These are phyloP conservation scores for Lysandra coridon DNA, from an alignment of 2,888 invertebrate genomes.

Conservation along the genomic window DNA sequence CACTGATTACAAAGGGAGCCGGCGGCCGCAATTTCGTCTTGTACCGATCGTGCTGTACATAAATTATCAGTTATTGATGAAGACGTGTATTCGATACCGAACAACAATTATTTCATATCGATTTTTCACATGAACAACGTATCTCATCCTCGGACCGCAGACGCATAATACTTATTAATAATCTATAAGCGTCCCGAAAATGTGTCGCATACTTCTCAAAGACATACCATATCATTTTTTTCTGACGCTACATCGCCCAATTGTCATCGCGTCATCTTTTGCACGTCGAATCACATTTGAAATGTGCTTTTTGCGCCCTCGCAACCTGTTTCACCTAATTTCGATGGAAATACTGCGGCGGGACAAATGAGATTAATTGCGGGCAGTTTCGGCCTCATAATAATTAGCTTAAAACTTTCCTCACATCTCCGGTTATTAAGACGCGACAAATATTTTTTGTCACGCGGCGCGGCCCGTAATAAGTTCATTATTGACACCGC, in stretches of 20 bases:
- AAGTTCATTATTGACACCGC: conserved; percentile 43
- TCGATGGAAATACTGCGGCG: conserved; percentile 62
- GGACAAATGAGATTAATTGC: conserved; percentile 69
- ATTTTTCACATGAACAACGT: conserved; percentile 35
- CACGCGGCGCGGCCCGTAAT: conserved; percentile 28
- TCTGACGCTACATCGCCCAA: conserved; percentile 62
- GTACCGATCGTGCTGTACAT: conserved; percentile 77
- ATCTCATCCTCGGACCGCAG: conserved; percentile 4
- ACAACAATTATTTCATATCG: conserved; percentile 47
- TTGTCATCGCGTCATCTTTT: conserved; percentile 74
- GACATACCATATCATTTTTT: conserved; percentile 40
- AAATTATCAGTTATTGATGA: conserved; percentile 81
- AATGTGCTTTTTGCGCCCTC: conserved; percentile 53
- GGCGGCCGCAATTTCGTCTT: conserved; percentile 82
- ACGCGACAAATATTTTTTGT: conserved; percentile 41
- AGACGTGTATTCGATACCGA: conserved; percentile 67
- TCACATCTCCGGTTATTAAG: conserved; percentile 41
- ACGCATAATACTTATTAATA: conserved; percentile 17
- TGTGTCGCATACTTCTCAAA: conserved; percentile 19
- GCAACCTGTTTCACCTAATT: conserved; percentile 68
- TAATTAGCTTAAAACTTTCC: conserved; percentile 56
- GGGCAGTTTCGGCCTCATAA: conserved; percentile 52
- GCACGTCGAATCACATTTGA: conserved; percentile 64
- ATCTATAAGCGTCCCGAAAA: not conserved
- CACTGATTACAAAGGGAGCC: conserved; percentile 81